phyloP scores from a whole-genome alignment of 2,113 vertebrate species.

The Centrocercus urophasianus region DNA sequence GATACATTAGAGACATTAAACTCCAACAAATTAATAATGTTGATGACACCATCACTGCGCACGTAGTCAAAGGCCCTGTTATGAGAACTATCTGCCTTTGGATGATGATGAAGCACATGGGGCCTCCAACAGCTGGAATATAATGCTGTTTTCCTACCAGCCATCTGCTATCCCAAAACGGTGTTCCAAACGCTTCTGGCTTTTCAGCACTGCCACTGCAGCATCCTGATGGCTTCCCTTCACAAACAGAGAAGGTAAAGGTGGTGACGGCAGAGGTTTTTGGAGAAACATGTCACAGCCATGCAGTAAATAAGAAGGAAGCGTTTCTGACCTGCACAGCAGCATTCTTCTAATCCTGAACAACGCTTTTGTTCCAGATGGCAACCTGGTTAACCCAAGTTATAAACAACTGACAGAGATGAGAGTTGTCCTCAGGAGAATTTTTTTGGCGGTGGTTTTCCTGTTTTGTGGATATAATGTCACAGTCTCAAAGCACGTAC shows the following conservation, averaged over 20 bases:
- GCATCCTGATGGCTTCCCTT: neutral
- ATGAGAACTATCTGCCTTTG: conserved; percentile 3
- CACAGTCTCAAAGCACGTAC: neutral
- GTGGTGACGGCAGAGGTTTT: neutral
- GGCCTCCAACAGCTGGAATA: conserved; percentile 37
- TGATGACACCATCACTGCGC: conserved; percentile 28
- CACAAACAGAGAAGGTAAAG: rapidly evolving
- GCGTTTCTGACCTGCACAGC: neutral
- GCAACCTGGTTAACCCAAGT: conserved; percentile 29
- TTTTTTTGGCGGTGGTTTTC: neutral
- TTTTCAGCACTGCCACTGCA: neutral
- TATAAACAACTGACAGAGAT: conserved; percentile 15
- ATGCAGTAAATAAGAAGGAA: neutral
- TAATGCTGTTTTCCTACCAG: neutral
- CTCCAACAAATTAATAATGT: conserved; percentile 29
- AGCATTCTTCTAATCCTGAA: neutral
- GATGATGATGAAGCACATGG: neutral
- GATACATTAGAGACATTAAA: conserved; percentile 15
- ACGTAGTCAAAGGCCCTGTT: conserved; percentile 4
- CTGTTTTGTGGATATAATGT: neutral
- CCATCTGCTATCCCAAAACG: conserved; percentile 33
- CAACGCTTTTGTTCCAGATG: conserved; percentile 13
- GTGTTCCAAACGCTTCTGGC: neutral
- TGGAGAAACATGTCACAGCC: neutral
- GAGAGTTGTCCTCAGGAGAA: neutral